Conservation (phyloP, 2,113 vertebrate species). For the Dasypus novemcinctus region DNA sequence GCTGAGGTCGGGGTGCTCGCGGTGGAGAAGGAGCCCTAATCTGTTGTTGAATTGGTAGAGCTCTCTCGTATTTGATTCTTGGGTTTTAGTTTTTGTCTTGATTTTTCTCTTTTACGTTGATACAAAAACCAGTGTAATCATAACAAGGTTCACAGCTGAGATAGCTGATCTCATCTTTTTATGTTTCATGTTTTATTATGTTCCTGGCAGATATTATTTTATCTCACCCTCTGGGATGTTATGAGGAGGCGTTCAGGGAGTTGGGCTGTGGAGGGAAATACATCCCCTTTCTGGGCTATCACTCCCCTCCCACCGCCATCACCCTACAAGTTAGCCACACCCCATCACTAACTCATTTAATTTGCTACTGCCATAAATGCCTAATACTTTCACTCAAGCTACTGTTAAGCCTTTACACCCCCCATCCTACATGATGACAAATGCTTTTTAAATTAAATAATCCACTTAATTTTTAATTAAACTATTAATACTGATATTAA, state of each 20-base stretch:
- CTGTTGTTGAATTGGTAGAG: background rate
- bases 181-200: background rate
- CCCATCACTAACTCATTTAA: background rate
- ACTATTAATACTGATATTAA: no score
- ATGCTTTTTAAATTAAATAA: background rate
- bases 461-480: background rate
- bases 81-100: constrained; percentile 5
- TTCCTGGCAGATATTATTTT: background rate
- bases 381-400: background rate
- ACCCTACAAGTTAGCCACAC: background rate
- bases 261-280: background rate
- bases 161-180: background rate
- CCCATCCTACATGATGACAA: background rate
- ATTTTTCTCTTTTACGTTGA: background rate
- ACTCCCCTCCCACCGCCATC: background rate
- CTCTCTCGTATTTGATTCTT: background rate
- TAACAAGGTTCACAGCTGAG: background rate
- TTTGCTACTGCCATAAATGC: background rate
- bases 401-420: background rate
- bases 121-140: constrained; percentile 5
- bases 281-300: background rate
- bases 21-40: background rate
- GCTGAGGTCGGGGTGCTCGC: no score
- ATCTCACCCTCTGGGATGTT: background rate
- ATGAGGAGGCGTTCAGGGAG: background rate